Conservation (phyloP, 2,888 invertebrate genomes). For the Lacanobia oleracea region DNA sequence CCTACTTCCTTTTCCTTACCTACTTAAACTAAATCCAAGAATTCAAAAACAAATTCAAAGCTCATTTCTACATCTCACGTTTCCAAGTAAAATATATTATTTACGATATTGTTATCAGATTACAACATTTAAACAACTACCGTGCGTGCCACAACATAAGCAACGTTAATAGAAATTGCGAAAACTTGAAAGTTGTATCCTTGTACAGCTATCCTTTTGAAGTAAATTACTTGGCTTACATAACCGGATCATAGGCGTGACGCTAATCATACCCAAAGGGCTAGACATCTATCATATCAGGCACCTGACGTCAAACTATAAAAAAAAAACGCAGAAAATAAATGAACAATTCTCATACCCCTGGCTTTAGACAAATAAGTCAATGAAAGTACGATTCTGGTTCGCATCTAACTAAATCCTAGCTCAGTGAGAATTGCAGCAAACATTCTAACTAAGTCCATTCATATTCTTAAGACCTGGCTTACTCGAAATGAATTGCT, state of each 20-base stretch:
- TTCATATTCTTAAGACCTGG: slow-evolving; percentile 39
- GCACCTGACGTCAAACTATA: no score
- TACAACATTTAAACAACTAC: slow-evolving; percentile 34
- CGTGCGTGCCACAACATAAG: slow-evolving; percentile 30
- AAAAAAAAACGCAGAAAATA: no score
- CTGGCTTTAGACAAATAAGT: not conserved
- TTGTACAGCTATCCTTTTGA: slow-evolving; percentile 24
- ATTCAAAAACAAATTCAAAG: not conserved
- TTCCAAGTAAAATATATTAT: slow-evolving; percentile 39
- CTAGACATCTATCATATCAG: not conserved
- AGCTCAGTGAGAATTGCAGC: slow-evolving; percentile 9
- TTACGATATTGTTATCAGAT: slow-evolving; percentile 14
- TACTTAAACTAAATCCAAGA: slow-evolving; percentile 9
- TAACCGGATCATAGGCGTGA: slow-evolving; percentile 38
- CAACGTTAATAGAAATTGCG: slow-evolving; percentile 46
- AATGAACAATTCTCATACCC: not conserved
- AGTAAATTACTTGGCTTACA: slow-evolving; percentile 30
- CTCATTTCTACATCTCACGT: slow-evolving; percentile 10
- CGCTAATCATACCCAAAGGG: slow-evolving; percentile 35
- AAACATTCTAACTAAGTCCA: slow-evolving; percentile 33
- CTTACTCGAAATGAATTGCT: slow-evolving; percentile 41
- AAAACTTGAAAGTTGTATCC: slow-evolving; percentile 54
- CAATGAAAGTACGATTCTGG: slow-evolving; percentile 11
- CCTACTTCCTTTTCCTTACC: not conserved
- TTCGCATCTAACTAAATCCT: slow-evolving; percentile 16